These are phyloP conservation scores for Zaprionus vittiger DNA, from an alignment of 1,140 invertebrate genomes.

Conservation along the genomic window DNA sequence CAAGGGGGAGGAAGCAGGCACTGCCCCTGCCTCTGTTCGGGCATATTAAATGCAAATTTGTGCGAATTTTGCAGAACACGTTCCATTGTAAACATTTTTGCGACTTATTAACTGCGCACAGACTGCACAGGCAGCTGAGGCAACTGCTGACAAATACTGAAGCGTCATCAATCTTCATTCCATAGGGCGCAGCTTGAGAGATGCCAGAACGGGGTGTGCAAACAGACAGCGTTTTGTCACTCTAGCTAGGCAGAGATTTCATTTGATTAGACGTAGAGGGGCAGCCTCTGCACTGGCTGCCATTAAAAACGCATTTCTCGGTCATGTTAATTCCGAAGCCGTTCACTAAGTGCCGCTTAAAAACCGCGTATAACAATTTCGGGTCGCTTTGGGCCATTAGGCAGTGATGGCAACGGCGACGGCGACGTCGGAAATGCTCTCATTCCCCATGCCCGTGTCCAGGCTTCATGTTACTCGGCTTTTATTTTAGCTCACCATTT, in stretches of 20 bases:
- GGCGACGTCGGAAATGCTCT: constrained; percentile 6
- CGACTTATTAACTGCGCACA: constrained; percentile 65
- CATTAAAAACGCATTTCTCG: constrained; percentile 76
- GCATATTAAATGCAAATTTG: constrained; percentile 77
- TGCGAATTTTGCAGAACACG: constrained; percentile 51
- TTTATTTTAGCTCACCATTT: constrained; percentile 57
- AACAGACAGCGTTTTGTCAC: constrained; percentile 51
- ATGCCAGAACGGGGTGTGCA: not conserved
- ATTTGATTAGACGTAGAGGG: constrained; percentile 2
- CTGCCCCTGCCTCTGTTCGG: constrained; percentile 8
- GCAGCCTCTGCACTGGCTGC: constrained; percentile 29
- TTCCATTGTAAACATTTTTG: constrained; percentile 58
- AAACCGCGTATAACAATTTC: constrained; percentile 46
- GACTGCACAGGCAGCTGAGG: constrained; percentile 11
- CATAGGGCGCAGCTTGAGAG: constrained; percentile 42
- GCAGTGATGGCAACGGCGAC: not conserved
- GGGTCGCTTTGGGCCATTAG: constrained; percentile 47
- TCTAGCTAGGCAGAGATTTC: constrained; percentile 38
- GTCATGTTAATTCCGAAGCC: constrained; percentile 56
- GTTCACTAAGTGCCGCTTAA: constrained; percentile 51
- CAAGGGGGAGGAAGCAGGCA: not conserved
- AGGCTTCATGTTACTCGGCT: constrained; percentile 63
- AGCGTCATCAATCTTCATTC: constrained; percentile 76
- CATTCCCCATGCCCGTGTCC: constrained; percentile 38
- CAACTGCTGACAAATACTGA: constrained; percentile 59